Evolutionary conservation across 2,888 invertebrate genomes (phyloP), one percentile per base, ranked within the genome.

Genomic region (Chorisops tibialis): DNA sequence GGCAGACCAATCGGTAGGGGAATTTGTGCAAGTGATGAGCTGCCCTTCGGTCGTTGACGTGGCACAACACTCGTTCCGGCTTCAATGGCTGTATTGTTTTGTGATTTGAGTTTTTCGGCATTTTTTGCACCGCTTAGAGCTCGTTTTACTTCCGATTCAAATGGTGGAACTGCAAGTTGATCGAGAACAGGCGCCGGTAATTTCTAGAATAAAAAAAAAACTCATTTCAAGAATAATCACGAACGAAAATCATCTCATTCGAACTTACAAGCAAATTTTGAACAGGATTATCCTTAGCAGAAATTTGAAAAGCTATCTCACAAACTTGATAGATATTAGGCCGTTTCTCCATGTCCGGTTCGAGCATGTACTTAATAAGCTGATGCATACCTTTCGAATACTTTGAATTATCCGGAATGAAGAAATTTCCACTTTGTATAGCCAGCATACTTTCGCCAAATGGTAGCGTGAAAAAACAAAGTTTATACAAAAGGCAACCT

Each of bases 371-470:
- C 69, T 90, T 83, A 67, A 92, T 90, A 63, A 92, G 79, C 68
- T 86, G 84, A 76, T 87, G 87, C 72, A 91, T 77, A 63, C 84
- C 82, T 70, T 82, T 82, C 21, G 89, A 87, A 79, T 85, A 91
- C 76, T 83, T 85, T 18, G 89, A 88, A 77, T 82, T 85, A 74
- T 91, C 88, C 59, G 94, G 94, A 79, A 94, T 89, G 67, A 85
- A 85, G 75, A 93, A 92, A 72, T 88, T 87, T 56, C 91, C 93
- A 75, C 89, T 91, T 77, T 93, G 93, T 73, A 96, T 95, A 56
- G 95, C 94, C 69, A 95, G 80, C n/a, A 90, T 87, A 73, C 92
- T 93, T 77, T 96, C 95, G 30, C 92, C 94, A 78, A 95, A 95
- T 54, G 94, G 95, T 72, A 93, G 81, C 38, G 87, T 83, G 77